Base-by-base conservation (phyloP, 2,888 invertebrate species). In the Drosophila sordidula region DNA sequence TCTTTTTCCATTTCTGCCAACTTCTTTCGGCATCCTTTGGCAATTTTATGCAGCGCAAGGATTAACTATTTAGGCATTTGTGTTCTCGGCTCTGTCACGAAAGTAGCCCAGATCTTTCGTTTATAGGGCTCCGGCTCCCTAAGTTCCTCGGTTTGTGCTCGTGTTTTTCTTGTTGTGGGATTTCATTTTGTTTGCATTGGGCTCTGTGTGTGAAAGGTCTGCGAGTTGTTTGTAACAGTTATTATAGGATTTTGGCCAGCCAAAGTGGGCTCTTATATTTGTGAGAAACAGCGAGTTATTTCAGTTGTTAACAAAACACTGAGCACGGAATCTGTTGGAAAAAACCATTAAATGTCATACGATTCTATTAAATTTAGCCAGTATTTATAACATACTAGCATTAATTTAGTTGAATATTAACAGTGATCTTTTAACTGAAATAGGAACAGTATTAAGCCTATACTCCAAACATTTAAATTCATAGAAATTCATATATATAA, bases 11-110 rank as follows among this genome's bases (percentile, higher is more conserved):
- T 18, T 18, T 18, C 6, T n/a, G 42, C 22, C 52, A 41, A 18
- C 22, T 16, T 57, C 32, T 26, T 62, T 38, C 51, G 59, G 70
- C 54, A 52, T 57, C 63, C 70, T 58, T 64, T 64, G 59, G 68
- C 81, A 73, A 79, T 82, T 72, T 80, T 67, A 55, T 77, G 51
- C 68, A 79, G 69, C 65, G 65, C 81, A 76, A 78, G 87, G 87
- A 87, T 86, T 86, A 85, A 79, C 75, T 72, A 89, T 85, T 87
- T 70, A 81, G 54, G 78, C 69, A 67, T 84, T 73, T 61, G 51
- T 77, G 49, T 66, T 34, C 29, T 70, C 46, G 8, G 29, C 66
- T 39, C 47, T 72, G 64, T 65, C 79, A 80, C 72, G 51, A 68
- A 87, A 89, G 83, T 87, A 78, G 83, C 83, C 65, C 55, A 68